Percentiles rank a stretch among this genome's conserved stretches.
Evolutionary conservation across 2,113 vertebrate genomes (phyloP).

Genomic region (Prunella fulvescens): DNA sequence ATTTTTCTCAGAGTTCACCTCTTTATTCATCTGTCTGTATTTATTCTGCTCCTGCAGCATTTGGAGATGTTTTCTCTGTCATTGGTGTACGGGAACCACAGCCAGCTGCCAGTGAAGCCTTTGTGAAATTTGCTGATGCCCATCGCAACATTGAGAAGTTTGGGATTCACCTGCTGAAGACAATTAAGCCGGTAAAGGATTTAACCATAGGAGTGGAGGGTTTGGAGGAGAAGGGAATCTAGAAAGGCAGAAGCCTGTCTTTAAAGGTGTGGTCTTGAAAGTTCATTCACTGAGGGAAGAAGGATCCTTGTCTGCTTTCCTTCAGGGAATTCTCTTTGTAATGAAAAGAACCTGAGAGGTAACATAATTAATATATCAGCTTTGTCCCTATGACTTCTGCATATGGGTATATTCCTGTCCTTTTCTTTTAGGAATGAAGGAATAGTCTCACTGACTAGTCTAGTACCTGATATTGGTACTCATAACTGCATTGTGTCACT

Average conservation of each 20-base stretch:
- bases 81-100: constrained; percentile 95
- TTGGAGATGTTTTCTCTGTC: constrained; percentile 97
- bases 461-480: not conserved
- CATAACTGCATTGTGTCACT: not conserved
- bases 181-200: constrained; percentile 89
- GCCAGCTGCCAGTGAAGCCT: constrained; percentile 93
- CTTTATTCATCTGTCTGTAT: not conserved
- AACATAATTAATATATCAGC: not conserved
- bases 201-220: not conserved
- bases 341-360: not conserved
- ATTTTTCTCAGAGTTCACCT: not conserved
- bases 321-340: not conserved
- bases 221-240: not conserved
- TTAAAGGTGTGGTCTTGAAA: not conserved
- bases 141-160: constrained; percentile 98
- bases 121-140: constrained; percentile 97
- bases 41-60: constrained; percentile 70
- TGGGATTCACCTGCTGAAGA: constrained; percentile 94
- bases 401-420: not conserved
- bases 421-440: not conserved
- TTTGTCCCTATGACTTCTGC: not conserved
- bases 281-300: not conserved
- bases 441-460: not conserved
- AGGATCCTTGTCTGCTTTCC: not conserved
- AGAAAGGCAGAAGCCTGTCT: not conserved